Percentiles rank a stretch among this genome's conserved stretches.
Evolutionary conservation across 2,797 vertebrate genomes (phyloP).

Genomic region (Tolypeutes matacus): DNA sequence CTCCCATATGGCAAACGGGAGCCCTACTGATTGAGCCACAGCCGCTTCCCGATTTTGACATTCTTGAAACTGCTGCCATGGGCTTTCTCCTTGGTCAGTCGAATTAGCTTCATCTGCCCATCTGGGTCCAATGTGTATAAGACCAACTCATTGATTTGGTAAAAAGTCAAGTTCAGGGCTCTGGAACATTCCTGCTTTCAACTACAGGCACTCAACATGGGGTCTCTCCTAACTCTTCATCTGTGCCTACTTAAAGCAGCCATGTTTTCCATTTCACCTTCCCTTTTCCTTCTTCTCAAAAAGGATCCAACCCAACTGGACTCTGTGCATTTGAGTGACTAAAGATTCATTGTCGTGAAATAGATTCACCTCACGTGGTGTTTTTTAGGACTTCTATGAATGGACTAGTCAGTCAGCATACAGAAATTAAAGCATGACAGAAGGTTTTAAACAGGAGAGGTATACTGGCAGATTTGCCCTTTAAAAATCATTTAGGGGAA

Average conservation of each 20-base stretch:
- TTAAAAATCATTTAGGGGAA: not conserved
- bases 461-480: not conserved
- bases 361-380: not conserved
- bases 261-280: not conserved
- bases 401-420: not conserved
- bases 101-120: not conserved
- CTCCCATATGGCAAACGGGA: too few relatives aligned
- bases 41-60: conserved; percentile 80
- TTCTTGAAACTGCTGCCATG: conserved; percentile 67
- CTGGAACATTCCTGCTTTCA: not conserved
- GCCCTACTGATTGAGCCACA: too few relatives aligned
- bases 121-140: not conserved
- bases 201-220: not conserved
- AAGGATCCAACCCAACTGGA: not conserved
- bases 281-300: not conserved
- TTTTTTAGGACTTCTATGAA: not conserved
- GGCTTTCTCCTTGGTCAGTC: conserved; percentile 37
- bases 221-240: not conserved
- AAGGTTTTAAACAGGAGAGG: not conserved
- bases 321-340: not conserved
- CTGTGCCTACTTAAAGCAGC: accelerated
- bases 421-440: not conserved
- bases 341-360: not conserved
- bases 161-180: not conserved
- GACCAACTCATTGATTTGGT: not conserved